These are phyloP conservation scores for Ichneumoninae sp. DNA, from an alignment of 2,888 invertebrate species.

Conservation along the genomic window DNA sequence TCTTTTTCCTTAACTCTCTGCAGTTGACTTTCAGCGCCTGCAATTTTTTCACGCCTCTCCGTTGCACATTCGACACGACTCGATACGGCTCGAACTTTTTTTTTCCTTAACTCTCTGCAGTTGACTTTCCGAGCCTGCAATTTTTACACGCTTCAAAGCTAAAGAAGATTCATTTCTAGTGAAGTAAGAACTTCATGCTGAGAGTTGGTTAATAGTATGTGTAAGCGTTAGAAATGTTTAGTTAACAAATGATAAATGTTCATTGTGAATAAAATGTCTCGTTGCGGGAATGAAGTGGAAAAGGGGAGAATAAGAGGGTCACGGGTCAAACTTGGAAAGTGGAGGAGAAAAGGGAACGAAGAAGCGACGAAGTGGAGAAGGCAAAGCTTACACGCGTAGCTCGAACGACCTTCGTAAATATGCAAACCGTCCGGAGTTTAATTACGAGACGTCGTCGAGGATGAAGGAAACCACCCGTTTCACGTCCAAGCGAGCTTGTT, in stretches of 20 bases:
- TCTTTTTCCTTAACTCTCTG: neutral
- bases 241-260: neutral
- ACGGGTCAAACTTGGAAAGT: neutral
- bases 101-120: neutral
- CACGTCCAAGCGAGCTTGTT: neutral
- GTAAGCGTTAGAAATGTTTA: neutral
- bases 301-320: neutral
- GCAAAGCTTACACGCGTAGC: neutral
- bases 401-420: slow-evolving; percentile 18
- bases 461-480: slow-evolving; percentile 23
- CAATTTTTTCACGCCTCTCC: slow-evolving; percentile 1
- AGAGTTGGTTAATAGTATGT: neutral
- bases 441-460: slow-evolving; percentile 14
- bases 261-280: neutral
- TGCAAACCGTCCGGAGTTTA: slow-evolving; percentile 16
- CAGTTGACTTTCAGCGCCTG: neutral
- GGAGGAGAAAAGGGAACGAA: neutral
- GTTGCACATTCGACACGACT: slow-evolving; percentile 7
- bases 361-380: neutral
- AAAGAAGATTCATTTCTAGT: neutral
- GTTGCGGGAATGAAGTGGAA: neutral
- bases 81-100: slow-evolving; percentile 4
- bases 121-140: neutral
- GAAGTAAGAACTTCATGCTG: neutral
- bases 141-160: neutral